These are phyloP conservation scores for Rhopalosiphum maidis DNA, from an alignment of 1,140 invertebrate genomes.

Conservation along the genomic window DNA sequence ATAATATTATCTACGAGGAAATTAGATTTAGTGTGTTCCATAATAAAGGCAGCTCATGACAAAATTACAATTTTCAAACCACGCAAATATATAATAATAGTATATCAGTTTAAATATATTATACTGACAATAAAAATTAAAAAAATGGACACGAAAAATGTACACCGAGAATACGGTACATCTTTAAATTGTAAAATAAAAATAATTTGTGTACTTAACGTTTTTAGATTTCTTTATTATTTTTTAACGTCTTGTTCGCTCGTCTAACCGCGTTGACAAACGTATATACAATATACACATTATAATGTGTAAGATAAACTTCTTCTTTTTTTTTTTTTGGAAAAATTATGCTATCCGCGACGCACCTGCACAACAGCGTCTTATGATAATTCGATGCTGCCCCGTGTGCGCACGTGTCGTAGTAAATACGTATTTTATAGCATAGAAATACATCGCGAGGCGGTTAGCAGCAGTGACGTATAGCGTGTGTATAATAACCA, in stretches of 20 bases:
- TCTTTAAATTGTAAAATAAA: too few species aligned
- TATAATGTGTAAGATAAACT: background rate
- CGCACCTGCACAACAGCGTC: background rate
- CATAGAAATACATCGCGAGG: background rate
- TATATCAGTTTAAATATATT: background rate
- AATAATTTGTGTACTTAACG: too few species aligned
- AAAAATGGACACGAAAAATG: background rate
- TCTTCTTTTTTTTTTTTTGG: background rate
- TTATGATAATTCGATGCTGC: background rate
- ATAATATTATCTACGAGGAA: background rate
- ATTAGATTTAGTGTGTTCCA: background rate
- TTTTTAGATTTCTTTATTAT: too few species aligned
- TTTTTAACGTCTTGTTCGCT: too few species aligned
- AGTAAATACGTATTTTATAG: background rate
- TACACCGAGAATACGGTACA: too few species aligned
- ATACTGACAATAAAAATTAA: background rate
- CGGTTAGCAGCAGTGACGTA: background rate
- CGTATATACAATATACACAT: too few species aligned
- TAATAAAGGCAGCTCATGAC: background rate
- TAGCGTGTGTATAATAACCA: constrained; percentile 3
- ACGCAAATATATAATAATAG: background rate
- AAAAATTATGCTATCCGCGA: background rate
- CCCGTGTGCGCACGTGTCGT: background rate
- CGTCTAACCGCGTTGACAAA: too few species aligned
- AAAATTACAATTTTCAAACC: background rate